phyloP scores from a whole-genome alignment of 2,888 invertebrate genomes.

The Lepidonotus clava region DNA sequence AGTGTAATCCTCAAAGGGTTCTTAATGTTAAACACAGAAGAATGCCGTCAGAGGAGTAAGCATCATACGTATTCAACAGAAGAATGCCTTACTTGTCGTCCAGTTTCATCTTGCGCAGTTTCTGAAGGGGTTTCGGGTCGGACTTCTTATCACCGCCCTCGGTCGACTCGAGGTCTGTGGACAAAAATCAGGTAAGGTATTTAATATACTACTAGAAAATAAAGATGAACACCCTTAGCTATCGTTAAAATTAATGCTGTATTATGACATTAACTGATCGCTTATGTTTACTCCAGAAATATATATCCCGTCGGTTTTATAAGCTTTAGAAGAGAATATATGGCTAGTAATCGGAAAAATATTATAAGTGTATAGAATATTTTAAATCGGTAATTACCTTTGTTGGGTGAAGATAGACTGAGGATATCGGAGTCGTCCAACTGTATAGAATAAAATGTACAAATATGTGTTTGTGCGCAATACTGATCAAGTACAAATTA shows the following conservation, averaged over 20 bases:
- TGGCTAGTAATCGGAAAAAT: not conserved
- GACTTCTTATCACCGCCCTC: slow-evolving; percentile 41
- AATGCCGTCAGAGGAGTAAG: no score
- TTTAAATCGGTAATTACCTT: not conserved
- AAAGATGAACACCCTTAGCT: not conserved
- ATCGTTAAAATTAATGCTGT: no score
- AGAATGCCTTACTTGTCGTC: slow-evolving; percentile 75
- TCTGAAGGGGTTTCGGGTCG: slow-evolving; percentile 69
- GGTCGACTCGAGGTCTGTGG: not conserved
- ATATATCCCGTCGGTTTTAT: no score
- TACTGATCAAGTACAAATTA: no score
- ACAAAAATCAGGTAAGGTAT: not conserved
- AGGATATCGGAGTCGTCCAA: slow-evolving; percentile 21
- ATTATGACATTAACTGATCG: no score
- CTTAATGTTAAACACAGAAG: no score
- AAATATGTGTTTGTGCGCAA: no score
- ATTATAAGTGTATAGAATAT: not conserved
- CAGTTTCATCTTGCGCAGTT: slow-evolving; percentile 75
- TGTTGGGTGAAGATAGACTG: slow-evolving; percentile 19
- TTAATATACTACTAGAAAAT: not conserved
- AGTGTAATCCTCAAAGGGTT: no score
- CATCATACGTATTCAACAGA: no score
- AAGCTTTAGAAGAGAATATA: not conserved
- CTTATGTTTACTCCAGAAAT: no score
- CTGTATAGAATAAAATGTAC: no score